Base-by-base conservation (phyloP, 2,797 vertebrate genomes). In the Chloroceryle amazona region DNA sequence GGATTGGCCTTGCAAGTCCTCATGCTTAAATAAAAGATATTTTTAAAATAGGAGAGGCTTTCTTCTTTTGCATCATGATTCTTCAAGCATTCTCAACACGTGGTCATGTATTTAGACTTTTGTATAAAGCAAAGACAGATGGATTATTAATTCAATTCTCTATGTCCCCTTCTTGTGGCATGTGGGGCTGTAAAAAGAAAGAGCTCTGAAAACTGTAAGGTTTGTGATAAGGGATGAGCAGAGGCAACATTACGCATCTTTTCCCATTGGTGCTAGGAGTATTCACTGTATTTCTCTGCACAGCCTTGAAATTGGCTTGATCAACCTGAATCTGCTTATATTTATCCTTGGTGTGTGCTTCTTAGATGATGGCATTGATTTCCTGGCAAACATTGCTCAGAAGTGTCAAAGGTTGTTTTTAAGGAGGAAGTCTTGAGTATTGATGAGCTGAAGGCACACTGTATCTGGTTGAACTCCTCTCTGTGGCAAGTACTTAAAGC, bases 21-120 rank as follows among this genome's bases (percentile, higher is more conserved):
- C 21, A 91, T 76, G 25, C 63, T 92, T 79, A 55, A 54, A 85
- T 76, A 58, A 54, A 94, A 67, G 5, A 1, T 86, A 57, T 68
- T 94, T 96, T 90, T 44, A 73, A 92, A 88, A 84, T 52, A n/a
- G 54, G 29, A 75, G 31, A 74, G 8, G 26, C 33, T 90, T 71
- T 90, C 68, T 82, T 85, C 51, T 62, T 88, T 87, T 82, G 60
- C 63, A 57, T 93, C 3, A 4, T 63, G 60, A 70, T 85, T 89
- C 42, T 76, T 84, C 29, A 81, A 76, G 71, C 15, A 23, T 92
- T 96, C 90, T 84, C 35, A 82, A 14, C 29, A 35, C 3, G 7
- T n/a, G 31, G 47, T 14, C 33, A 28, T 18, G 16, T 73, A 82
- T 85, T 90, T 80, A 92, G 58, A 81, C 60, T 92, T 89, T 20